A percentile compares a stretch with the other conserved stretches of the same genome.
These are phyloP conservation scores for Watsonalla binaria DNA, from an alignment of 2,888 invertebrate species.

Conservation along the genomic window DNA sequence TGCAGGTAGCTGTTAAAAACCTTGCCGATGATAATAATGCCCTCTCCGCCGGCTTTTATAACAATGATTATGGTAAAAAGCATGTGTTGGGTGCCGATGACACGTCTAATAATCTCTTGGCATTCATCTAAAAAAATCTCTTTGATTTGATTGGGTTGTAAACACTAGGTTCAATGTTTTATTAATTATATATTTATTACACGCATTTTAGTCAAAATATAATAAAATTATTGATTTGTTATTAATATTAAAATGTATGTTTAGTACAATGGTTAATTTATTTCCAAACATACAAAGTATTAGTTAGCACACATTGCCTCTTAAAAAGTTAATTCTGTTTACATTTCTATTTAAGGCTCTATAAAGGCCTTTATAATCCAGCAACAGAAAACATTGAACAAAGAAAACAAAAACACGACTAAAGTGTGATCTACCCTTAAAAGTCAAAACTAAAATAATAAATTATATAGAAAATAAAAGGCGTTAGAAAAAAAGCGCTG, in stretches of 20 bases:
- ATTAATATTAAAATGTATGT: too few species aligned
- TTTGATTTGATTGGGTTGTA: too few species aligned
- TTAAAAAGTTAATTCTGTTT: neutral
- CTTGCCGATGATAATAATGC: conserved; percentile 17
- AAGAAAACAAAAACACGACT: conserved; percentile 29
- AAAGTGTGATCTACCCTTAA: conserved; percentile 26
- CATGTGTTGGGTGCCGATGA: neutral
- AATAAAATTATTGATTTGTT: too few species aligned
- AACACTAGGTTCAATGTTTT: too few species aligned
- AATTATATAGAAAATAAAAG: conserved; percentile 55
- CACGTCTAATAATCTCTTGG: neutral
- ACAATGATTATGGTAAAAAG: neutral
- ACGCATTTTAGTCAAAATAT: too few species aligned
- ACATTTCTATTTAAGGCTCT: neutral
- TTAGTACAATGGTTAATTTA: too few species aligned
- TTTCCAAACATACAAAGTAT: too few species aligned
- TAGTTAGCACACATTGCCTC: neutral
- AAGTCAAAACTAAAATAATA: conserved; percentile 43
- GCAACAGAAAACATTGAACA: conserved; percentile 31
- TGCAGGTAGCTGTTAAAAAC: conserved; percentile 38
- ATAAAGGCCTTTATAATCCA: conserved; percentile 25
- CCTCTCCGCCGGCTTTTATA: neutral
- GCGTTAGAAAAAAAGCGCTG: conserved; percentile 44
- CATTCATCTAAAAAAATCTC: neutral
- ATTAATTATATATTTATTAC: too few species aligned